Conservation (phyloP, 1,140 invertebrate species). For the Thrips palmi region DNA sequence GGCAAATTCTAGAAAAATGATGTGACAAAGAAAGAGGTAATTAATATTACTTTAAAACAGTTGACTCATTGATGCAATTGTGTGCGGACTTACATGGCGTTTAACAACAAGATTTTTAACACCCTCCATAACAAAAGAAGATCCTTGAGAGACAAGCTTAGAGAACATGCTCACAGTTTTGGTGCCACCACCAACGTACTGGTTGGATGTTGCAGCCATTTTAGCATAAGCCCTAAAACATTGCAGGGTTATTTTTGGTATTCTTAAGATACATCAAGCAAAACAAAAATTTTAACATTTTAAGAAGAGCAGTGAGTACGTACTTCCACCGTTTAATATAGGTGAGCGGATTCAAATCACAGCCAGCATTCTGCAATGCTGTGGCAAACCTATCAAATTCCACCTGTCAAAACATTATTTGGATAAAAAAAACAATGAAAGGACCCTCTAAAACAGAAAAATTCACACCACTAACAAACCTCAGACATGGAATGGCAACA, state of each 20-base stretch:
- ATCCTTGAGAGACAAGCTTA: slow-evolving; percentile 90
- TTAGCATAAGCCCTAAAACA: slow-evolving; percentile 53
- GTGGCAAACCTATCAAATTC: slow-evolving; percentile 69
- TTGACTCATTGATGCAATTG: not conserved
- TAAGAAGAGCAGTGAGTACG: slow-evolving; percentile 19
- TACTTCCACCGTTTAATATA: slow-evolving; percentile 86
- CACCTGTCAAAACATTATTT: slow-evolving; percentile 19
- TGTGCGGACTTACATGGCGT: slow-evolving; percentile 56
- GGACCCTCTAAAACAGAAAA: not conserved
- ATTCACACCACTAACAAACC: slow-evolving; percentile 20
- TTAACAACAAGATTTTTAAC: slow-evolving; percentile 99
- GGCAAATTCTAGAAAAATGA: slow-evolving; percentile 52
- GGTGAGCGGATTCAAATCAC: slow-evolving; percentile 60
- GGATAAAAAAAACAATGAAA: slow-evolving; percentile 4
- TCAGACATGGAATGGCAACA: slow-evolving; percentile 63
- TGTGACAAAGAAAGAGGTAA: slow-evolving; percentile 10
- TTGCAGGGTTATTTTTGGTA: slow-evolving; percentile 7
- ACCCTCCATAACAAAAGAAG: slow-evolving; percentile 98
- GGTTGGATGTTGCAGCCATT: slow-evolving; percentile 47
- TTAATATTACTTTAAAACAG: slow-evolving; percentile 1
- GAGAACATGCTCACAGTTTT: slow-evolving; percentile 97
- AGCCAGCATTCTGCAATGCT: slow-evolving; percentile 60
- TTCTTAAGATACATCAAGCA: slow-evolving; percentile 7
- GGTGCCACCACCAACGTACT: slow-evolving; percentile 84
- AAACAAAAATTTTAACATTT: slow-evolving; percentile 10